phyloP scores from a whole-genome alignment of 1,140 invertebrate genomes.

The Neodiprion pinetum region DNA sequence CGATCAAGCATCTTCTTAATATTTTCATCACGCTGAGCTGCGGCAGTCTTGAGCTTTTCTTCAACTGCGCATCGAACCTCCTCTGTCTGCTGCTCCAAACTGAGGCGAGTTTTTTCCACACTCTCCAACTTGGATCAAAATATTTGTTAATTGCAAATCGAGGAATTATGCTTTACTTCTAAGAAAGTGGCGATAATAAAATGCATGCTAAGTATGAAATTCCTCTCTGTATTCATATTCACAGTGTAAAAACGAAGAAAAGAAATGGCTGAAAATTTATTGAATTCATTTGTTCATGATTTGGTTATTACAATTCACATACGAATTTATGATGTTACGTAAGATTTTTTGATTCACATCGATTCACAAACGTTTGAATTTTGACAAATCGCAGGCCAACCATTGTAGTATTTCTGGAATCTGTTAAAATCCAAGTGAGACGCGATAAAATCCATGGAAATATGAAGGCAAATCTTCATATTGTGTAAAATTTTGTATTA shows the following conservation, averaged over 20 bases:
- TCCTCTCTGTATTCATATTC: slow-evolving; percentile 13
- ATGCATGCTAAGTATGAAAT: background rate
- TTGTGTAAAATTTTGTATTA: no score
- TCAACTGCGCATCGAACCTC: slow-evolving; percentile 84
- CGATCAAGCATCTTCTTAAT: slow-evolving; percentile 88
- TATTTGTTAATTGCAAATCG: slow-evolving; percentile 10
- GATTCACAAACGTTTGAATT: no score
- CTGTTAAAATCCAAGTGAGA: no score
- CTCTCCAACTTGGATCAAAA: slow-evolving; percentile 72
- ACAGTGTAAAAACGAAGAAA: slow-evolving; percentile 13
- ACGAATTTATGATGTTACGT: no score
- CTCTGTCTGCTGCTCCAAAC: slow-evolving; percentile 81
- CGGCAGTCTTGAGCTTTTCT: slow-evolving; percentile 83
- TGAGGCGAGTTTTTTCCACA: slow-evolving; percentile 83
- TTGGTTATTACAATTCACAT: no score
- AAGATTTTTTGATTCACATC: no score
- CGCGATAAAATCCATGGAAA: no score
- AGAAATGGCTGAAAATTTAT: background rate
- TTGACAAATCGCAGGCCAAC: no score
- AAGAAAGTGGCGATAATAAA: no score
- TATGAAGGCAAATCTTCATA: no score
- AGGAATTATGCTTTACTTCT: background rate
- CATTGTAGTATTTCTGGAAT: no score
- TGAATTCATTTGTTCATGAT: no score
- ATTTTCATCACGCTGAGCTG: slow-evolving; percentile 84